Base-by-base conservation (phyloP, 2,888 invertebrate genomes). In the Tryphoninae sp. region DNA sequence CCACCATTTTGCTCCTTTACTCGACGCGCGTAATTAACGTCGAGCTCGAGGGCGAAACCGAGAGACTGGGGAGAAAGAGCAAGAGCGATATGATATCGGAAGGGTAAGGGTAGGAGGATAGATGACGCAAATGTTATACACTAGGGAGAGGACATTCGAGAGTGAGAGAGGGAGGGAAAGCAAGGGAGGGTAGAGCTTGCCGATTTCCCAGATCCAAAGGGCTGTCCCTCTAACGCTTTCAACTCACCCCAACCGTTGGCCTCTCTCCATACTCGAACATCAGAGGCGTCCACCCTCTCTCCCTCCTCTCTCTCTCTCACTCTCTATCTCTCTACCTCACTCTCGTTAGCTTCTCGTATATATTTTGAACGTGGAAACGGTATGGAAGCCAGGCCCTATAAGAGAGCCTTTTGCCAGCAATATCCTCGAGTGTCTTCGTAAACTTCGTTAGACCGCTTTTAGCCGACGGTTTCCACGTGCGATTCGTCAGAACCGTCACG, bases 341-440 rank as follows among this genome's bases (percentile, higher is more conserved):
- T 65, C 61, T 68, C 72, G 45, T 62, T 51, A 61, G 23, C 59
- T 11, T 74, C 61, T 65, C 9, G 45, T 62, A 42, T 42, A 40
- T 42, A 40, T 75, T 73, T 22, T 73, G 40, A 67, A 69, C 77
- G 16, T 55, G 23, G n/a, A 77, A 53, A 51, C 77, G 45, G n/a
- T 69, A 22, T 62, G 33, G 71, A 77, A 68, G 7, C 16, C 42
- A 69, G 13, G 19, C 40, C 64, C 22, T 42, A 22, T 13, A 13
- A 33, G 9, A 19, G 51, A 6, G 51, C 22, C 74, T 53, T 65
- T 74, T 69, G 53, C 40, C 26, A 86, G 85, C 88, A 87, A 89
- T 89, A 87, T 87, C 87, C 88, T 89, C 88, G 87, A 89, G 90
- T 89, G 87, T 88, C 90, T 89, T 90, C 86, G 87, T 86, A 88